Evolutionary conservation across 2,888 invertebrate genomes (phyloP), one percentile per base, ranked within the genome.

Genomic region (Geotrupes spiniger): DNA sequence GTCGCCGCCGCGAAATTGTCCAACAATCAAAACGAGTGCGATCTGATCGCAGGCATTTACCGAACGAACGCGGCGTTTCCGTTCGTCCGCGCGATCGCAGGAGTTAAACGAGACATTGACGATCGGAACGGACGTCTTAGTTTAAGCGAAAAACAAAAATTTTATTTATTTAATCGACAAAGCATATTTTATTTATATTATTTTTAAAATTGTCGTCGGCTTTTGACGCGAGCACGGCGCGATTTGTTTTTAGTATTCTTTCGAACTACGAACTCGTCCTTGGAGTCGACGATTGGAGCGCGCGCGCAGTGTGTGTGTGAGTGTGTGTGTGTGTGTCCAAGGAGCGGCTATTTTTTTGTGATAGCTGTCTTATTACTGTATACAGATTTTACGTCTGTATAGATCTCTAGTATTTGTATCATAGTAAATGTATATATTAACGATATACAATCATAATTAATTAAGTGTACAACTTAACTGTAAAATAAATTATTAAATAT

Each of bases 401-500:
- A 46, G 50, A 50, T 50, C 50, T 50, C 50, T 50, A 46, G 46
- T 50, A 46, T 50, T 50, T 45, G 45, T 45, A 41, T 45, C 42
- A 50, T 41, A 46, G 37, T 27, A 39, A 29, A n/a, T 42, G 42
- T 42, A 47, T 37, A 47, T 42, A 47, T 36, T 42, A 47, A 38
- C 36, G 38, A 42, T 50, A 50, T 37, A 50, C 50, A 50, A 50
- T 50, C 50, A 50, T 42, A 42, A 50, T 48, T 47, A 41, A n/a
- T 29, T 29, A 33, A 33, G 9, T 33, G 33, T 33, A 33, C 10
- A 14, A 33, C 21, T 21, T 21, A 4, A 21, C 21, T 33, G 33
- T 33, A 33, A 12, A 33, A 33, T 33, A 33, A 33, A 33, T 33
- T 33, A 33, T 33, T 33, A 33, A 33, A 10, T 12, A 15, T 33